Percentiles rank a stretch among this genome's conserved stretches.
Conservation (phyloP, 2,888 invertebrate genomes). For the Heliconius charithonia region DNA sequence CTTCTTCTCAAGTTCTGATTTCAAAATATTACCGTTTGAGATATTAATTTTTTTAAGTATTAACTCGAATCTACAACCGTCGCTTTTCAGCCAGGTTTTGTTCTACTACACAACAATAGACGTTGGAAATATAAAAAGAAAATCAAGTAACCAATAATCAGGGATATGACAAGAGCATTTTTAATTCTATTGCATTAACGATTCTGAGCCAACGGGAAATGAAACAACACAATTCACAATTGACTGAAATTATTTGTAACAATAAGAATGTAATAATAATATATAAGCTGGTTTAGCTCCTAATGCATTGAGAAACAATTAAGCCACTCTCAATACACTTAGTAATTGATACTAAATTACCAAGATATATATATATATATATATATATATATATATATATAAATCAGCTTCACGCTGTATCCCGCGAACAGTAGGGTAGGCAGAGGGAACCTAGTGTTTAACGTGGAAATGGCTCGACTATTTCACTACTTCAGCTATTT, state of each 20-base stretch:
- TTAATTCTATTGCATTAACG: constrained; percentile 10
- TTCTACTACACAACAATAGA: neutral
- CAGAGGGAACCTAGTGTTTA: no score
- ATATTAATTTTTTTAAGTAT: no score
- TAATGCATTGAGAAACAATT: neutral
- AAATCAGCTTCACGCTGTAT: no score
- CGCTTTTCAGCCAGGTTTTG: neutral
- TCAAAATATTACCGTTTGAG: neutral
- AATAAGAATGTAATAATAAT: neutral
- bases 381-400: no score
- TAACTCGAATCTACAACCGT: no score
- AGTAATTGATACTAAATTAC: no score
- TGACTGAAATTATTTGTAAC: constrained; percentile 15
- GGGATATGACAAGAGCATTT: constrained; percentile 20
- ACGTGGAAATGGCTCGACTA: no score
- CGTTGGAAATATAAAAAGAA: neutral
- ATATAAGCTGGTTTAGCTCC: neutral
- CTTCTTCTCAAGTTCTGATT: neutral
- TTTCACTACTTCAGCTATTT: no score
- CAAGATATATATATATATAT: no score
- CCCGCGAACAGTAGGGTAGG: no score
- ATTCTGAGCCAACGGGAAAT: constrained; percentile 3
- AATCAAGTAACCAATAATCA: neutral
- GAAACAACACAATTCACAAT: constrained; percentile 20
- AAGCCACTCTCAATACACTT: neutral